A percentile compares a stretch with the other conserved stretches of the same genome.
Conservation (phyloP, 2,113 vertebrate species). For the Ophthalmolycus amberensis region DNA sequence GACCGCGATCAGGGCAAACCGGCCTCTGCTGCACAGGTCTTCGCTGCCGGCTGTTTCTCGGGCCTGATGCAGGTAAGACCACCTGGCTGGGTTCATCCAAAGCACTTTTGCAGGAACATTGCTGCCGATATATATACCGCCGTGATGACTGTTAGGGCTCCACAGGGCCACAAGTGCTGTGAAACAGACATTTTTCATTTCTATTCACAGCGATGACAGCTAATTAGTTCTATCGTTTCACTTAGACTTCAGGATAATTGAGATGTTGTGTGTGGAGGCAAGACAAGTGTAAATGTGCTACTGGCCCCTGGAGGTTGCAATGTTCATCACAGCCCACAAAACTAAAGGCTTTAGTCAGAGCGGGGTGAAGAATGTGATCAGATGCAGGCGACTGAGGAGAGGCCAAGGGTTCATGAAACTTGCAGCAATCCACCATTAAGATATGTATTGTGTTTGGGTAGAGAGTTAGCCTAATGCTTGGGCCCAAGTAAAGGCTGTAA, state of each 20-base stretch:
- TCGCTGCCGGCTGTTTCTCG: constrained; percentile 83
- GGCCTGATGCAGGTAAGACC: constrained; percentile 78
- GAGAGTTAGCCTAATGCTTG: not conserved
- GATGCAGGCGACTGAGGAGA: not conserved
- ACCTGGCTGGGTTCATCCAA: not conserved
- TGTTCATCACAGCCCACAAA: not conserved
- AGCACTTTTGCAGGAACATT: not conserved
- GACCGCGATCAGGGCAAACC: constrained; percentile 56
- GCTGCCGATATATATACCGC: not conserved
- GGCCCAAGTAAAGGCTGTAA: not conserved
- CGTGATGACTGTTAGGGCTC: not conserved
- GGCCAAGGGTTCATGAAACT: not conserved
- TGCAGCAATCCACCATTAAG: not conserved
- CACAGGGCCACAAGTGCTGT: not conserved
- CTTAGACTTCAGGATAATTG: not conserved
- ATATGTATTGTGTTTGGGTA: not conserved
- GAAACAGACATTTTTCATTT: not conserved
- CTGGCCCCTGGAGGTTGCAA: not conserved
- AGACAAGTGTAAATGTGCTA: not conserved
- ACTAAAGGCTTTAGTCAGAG: not conserved
- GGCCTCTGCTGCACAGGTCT: constrained; percentile 68
- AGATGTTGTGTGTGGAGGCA: not conserved
- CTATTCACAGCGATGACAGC: not conserved
- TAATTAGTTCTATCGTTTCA: not conserved
- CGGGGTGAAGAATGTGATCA: not conserved